A percentile compares a stretch with the other conserved stretches of the same genome.
These are phyloP conservation scores for Cyclargus thomasi DNA, from an alignment of 1,140 invertebrate genomes.

Conservation along the genomic window DNA sequence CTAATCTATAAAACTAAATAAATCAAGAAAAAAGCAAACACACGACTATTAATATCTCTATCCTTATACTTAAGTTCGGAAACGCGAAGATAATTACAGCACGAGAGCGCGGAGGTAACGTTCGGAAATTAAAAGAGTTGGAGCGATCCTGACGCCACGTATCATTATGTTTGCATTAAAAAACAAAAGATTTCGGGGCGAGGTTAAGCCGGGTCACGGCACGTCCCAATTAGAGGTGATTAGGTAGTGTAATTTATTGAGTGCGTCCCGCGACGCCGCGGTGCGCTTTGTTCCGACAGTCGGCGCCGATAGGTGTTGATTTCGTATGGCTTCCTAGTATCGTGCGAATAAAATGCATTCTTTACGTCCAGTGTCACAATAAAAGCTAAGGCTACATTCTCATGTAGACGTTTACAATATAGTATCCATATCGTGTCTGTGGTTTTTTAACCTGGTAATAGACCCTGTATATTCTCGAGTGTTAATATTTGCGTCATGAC, in stretches of 20 bases:
- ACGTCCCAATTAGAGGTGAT: slow-evolving; percentile 70
- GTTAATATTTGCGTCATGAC: no score
- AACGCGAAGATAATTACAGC: slow-evolving; percentile 67
- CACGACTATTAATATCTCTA: slow-evolving; percentile 69
- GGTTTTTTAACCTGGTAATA: no score
- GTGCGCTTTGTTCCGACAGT: slow-evolving; percentile 44
- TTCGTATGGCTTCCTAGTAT: slow-evolving; percentile 45
- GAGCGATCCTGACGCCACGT: slow-evolving; percentile 47
- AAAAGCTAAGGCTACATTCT: no score
- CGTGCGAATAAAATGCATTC: slow-evolving; percentile 9
- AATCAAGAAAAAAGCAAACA: slow-evolving; percentile 68
- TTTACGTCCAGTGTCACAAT: no score
- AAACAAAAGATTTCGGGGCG: slow-evolving; percentile 43
- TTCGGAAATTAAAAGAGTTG: slow-evolving; percentile 67
- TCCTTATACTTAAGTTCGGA: slow-evolving; percentile 69
- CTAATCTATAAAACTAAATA: slow-evolving; percentile 68
- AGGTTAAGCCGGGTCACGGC: slow-evolving; percentile 71
- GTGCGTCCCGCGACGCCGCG: slow-evolving; percentile 55
- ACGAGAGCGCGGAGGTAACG: slow-evolving; percentile 49
- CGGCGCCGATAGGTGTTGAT: slow-evolving; percentile 57
- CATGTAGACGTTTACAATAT: no score
- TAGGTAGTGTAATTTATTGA: slow-evolving; percentile 68
- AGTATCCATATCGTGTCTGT: no score
- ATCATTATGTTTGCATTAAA: slow-evolving; percentile 72
- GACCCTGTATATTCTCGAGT: no score